Evolutionary conservation across 2,797 vertebrate genomes (phyloP), one percentile per base, ranked within the genome.

Genomic region (Sebastes hopkinsi): DNA sequence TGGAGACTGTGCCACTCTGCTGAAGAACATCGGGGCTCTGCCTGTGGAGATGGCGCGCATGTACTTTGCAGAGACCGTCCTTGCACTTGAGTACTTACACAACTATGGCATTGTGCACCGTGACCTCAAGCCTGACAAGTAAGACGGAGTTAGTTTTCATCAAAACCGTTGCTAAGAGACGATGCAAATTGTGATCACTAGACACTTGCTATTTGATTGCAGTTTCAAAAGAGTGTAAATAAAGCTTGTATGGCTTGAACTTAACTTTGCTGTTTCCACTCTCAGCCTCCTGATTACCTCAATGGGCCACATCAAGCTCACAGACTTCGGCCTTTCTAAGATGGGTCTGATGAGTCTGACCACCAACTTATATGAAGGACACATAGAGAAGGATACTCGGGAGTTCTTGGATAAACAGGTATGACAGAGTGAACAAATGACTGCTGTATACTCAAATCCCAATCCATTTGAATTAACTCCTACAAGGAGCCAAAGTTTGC

Each of bases 371-470:
- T 98, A 98, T 0, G 97, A 98, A 78, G 97, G 97, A 62, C 97
- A 98, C 92, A 97, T 98, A 1, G 97, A 98, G 91, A 98, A 97
- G 78, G 97, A 98, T 3, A 97, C 97, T 2, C 93, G 97, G 3
- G 97, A 98, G 85, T 98, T 98, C 91, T 84, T 97, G 73, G 97
- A 98, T 83, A 98, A 98, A 88, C 97, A 98, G 97, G 97, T 98
- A 80, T 3, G 66, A 55, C 14, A 22, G 22, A 52, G 8, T 16
- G 0, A 32, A 23, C 38, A 55, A 25, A 76, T 10, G 20, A 42
- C 20, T 9, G 18, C 27, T 14, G 18, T 36, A 18, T 4, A 46
- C 25, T 66, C 18, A 1, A 23, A 10, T 59, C 25, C 9, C 12
- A 20, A 8, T 46, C 62, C 16, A 10, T 42, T 42, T 42, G 38